phyloP scores from a whole-genome alignment of 2,888 invertebrate genomes.

The Atherix ibis region DNA sequence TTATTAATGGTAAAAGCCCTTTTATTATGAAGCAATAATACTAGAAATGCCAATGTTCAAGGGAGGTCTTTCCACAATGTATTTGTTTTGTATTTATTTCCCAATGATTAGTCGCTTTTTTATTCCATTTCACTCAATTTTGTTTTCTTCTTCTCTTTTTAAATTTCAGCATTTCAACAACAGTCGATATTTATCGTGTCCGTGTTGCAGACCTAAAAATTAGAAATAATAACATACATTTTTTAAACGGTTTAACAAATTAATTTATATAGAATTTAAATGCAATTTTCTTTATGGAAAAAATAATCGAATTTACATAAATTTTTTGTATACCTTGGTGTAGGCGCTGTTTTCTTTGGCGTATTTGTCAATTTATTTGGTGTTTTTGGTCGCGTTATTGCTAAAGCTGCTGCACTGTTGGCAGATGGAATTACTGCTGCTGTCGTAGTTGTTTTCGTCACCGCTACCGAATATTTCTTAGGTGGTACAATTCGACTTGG shows the following conservation, averaged over 20 bases:
- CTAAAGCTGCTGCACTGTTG: slow-evolving; percentile 24
- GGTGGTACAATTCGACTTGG: slow-evolving; percentile 32
- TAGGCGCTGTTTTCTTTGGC: slow-evolving; percentile 28
- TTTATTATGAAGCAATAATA: too few relatives aligned
- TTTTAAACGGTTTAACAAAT: too few relatives aligned
- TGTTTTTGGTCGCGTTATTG: slow-evolving; percentile 13
- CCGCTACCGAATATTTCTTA: slow-evolving; percentile 25
- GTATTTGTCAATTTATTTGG: slow-evolving; percentile 17
- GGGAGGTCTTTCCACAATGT: too few relatives aligned
- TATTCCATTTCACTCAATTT: too few relatives aligned
- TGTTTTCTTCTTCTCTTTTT: too few relatives aligned
- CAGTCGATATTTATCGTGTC: slow-evolving; percentile 11
- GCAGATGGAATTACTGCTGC: slow-evolving; percentile 21
- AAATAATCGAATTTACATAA: too few relatives aligned
- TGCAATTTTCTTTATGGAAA: not conserved
- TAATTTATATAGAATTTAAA: slow-evolving; percentile 1
- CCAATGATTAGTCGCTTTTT: too few relatives aligned
- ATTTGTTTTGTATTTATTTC: too few relatives aligned
- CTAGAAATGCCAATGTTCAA: too few relatives aligned
- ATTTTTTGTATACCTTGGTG: slow-evolving; percentile 25
- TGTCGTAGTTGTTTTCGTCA: slow-evolving; percentile 5
- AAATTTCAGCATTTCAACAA: too few relatives aligned
- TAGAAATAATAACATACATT: too few relatives aligned
- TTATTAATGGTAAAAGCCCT: too few relatives aligned
- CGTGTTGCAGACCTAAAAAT: slow-evolving; percentile 13